Evolutionary conservation across 2,888 invertebrate species (phyloP).

Genomic region (Tachina grossa): DNA sequence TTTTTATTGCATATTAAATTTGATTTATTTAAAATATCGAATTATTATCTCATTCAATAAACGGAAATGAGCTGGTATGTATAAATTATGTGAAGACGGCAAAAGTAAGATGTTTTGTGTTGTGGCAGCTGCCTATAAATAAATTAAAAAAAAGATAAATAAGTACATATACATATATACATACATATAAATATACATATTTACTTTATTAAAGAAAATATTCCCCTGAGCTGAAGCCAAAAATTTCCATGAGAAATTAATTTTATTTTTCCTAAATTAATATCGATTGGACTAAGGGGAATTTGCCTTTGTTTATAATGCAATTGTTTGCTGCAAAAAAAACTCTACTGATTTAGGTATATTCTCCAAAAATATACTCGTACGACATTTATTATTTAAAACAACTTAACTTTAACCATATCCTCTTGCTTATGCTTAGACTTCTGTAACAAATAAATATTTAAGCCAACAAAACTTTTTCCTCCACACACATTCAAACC

Average conservation of each 20-base stretch:
- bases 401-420: neutral
- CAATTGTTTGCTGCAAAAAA: neutral
- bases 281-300: neutral
- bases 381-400: neutral
- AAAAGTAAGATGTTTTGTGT: neutral
- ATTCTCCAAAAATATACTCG: neutral
- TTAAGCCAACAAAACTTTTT: constrained; percentile 12
- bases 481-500: constrained; percentile 1
- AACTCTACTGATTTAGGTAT: neutral
- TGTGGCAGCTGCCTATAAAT: constrained; percentile 15
- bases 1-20: constrained; percentile 18
- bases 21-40: constrained; percentile 37
- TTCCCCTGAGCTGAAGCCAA: no score
- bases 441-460: neutral
- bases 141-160: neutral
- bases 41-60: constrained; percentile 48
- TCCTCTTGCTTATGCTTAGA: neutral
- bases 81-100: neutral
- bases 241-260: no score
- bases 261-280: neutral
- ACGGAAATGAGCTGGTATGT: constrained; percentile 37
- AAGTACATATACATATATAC: neutral
- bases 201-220: neutral
- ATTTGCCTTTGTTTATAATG: neutral
- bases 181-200: neutral